phyloP scores from a whole-genome alignment of 64 coral and sea anemone species.

The Montipora sp. region DNA sequence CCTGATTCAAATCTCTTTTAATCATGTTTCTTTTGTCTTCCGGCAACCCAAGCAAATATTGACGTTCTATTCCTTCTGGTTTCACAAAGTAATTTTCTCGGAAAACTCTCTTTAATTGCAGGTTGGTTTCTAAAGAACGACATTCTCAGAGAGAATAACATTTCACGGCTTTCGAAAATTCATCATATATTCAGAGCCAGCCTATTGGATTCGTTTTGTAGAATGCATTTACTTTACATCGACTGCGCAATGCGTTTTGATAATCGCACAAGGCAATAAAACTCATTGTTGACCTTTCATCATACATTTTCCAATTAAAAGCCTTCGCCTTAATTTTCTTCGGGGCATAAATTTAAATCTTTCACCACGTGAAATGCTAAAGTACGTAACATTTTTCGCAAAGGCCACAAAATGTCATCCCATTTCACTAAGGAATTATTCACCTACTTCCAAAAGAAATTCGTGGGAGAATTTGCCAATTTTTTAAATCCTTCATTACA shows the following conservation, averaged over 20 bases:
- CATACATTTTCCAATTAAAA: neutral
- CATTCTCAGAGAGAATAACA: neutral
- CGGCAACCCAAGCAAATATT: neutral
- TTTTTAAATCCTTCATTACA: neutral
- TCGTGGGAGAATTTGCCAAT: neutral
- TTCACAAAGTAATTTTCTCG: neutral
- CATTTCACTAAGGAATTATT: neutral
- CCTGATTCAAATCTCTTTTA: neutral
- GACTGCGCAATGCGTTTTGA: neutral
- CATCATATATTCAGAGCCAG: neutral
- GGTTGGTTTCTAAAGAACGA: neutral
- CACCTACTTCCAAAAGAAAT: neutral
- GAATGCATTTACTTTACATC: neutral
- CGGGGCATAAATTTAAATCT: neutral
- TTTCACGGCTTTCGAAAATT: no score
- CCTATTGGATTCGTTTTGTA: neutral
- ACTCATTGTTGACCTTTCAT: conserved; percentile 19
- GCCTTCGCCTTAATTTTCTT: neutral
- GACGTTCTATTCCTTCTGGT: neutral
- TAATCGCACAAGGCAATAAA: conserved; percentile 11
- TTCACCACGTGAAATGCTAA: neutral
- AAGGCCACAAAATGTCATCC: neutral
- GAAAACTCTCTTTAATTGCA: neutral
- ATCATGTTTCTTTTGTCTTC: neutral
- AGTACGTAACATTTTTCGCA: neutral